Percentiles rank a stretch among this genome's conserved stretches.
Evolutionary conservation across 2,888 invertebrate species (phyloP).

Genomic region (Bibio marci): DNA sequence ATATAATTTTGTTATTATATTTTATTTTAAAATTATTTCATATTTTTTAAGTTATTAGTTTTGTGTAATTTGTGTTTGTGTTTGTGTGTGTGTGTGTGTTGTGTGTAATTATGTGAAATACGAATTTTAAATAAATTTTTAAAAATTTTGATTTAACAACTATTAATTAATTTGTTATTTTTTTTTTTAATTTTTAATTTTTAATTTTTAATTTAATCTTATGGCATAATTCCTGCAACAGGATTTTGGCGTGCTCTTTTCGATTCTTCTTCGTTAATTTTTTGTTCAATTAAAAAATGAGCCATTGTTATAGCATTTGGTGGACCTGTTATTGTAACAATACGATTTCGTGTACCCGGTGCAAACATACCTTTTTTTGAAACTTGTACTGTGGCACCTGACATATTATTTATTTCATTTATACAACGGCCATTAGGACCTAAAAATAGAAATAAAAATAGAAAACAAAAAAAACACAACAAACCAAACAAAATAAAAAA

Average conservation of each 20-base stretch:
- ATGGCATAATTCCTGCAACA: slow-evolving; percentile 28
- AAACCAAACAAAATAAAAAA: neutral
- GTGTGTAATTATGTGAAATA: too few species aligned
- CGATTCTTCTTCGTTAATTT: slow-evolving; percentile 88
- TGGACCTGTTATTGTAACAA: slow-evolving; percentile 88
- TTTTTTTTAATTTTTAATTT: too few species aligned
- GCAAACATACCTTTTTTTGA: slow-evolving; percentile 95
- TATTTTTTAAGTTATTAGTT: too few species aligned
- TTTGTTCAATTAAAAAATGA: slow-evolving; percentile 90
- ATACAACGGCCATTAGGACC: slow-evolving; percentile 90
- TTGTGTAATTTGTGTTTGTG: too few species aligned
- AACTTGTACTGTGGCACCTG: slow-evolving; percentile 95
- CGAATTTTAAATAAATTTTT: too few species aligned
- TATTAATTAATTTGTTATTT: too few species aligned
- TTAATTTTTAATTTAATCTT: slow-evolving; percentile 2
- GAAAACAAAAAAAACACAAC: neutral
- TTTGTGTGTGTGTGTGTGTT: too few species aligned
- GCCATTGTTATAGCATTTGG: slow-evolving; percentile 79
- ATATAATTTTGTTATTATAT: too few species aligned
- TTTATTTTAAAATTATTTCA: too few species aligned
- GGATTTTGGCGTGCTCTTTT: slow-evolving; percentile 85
- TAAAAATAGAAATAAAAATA: slow-evolving; percentile 19
- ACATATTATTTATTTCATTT: slow-evolving; percentile 92
- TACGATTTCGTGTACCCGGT: slow-evolving; percentile 92
- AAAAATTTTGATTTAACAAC: too few species aligned